These are phyloP conservation scores for Sturnus vulgaris DNA, from an alignment of 2,113 vertebrate species.

Conservation along the genomic window DNA sequence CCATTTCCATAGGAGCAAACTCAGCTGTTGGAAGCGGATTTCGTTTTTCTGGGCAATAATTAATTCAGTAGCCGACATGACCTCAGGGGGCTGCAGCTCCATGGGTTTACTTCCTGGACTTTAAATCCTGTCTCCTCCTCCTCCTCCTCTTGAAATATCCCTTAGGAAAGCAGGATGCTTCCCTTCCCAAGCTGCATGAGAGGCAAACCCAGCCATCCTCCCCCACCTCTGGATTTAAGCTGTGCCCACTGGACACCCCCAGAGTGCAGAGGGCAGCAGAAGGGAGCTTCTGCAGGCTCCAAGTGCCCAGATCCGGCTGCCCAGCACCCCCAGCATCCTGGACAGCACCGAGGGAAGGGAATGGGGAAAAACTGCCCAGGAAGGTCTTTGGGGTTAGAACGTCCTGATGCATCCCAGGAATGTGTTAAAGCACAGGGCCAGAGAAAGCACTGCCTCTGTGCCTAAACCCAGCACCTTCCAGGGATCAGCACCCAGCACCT, in stretches of 20 bases:
- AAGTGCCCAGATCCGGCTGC: accelerated
- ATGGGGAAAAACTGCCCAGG: accelerated
- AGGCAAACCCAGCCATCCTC: not conserved
- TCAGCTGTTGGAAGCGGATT: not conserved
- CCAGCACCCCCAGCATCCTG: not conserved
- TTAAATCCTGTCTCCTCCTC: not conserved
- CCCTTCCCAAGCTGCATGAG: not conserved
- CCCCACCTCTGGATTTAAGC: not conserved
- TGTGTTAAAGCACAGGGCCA: not conserved
- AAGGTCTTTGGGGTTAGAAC: not conserved
- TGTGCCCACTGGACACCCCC: not conserved
- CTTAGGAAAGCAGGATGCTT: not conserved
- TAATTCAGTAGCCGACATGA: not conserved
- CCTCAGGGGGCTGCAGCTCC: not conserved
- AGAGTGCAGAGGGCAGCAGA: not conserved
- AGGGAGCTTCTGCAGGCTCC: not conserved
- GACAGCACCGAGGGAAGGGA: not conserved
- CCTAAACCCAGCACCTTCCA: not conserved
- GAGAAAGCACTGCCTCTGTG: not conserved
- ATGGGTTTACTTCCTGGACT: not conserved
- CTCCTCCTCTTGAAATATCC: not conserved
- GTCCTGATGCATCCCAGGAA: accelerated
- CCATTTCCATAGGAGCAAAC: not conserved
- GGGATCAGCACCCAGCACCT: not conserved
- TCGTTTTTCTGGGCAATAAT: not conserved